These are phyloP conservation scores for Pseudeuparius sepicola DNA, from an alignment of 2,888 invertebrate genomes.

Conservation along the genomic window DNA sequence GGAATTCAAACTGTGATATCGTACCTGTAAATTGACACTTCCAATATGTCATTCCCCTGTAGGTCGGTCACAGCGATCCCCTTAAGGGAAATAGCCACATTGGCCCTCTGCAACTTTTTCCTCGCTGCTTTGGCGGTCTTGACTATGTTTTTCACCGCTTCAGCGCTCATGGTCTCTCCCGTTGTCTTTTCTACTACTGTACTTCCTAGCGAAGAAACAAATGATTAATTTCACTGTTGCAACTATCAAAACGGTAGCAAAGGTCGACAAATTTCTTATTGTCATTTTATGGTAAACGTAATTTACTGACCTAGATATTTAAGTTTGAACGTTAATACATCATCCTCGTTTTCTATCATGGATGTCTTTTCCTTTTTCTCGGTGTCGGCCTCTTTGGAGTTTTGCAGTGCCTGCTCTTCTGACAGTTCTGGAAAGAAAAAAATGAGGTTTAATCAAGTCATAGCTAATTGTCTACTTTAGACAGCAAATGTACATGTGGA, in stretches of 20 bases:
- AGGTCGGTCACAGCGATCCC: slow-evolving; percentile 69
- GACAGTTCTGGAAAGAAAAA: slow-evolving; percentile 45
- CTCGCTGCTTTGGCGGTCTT: slow-evolving; percentile 50
- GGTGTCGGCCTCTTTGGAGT: slow-evolving; percentile 45
- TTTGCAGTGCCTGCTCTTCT: slow-evolving; percentile 58
- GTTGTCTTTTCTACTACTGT: slow-evolving; percentile 58
- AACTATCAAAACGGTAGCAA: no score
- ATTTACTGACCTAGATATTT: slow-evolving; percentile 59
- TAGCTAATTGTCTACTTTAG: no score
- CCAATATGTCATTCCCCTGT: slow-evolving; percentile 59
- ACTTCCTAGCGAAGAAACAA: slow-evolving; percentile 40
- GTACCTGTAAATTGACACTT: slow-evolving; percentile 81
- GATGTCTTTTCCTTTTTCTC: slow-evolving; percentile 27
- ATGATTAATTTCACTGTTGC: no score
- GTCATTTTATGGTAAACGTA: no score
- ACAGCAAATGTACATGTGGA: no score
- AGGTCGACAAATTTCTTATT: no score
- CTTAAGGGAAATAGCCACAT: slow-evolving; percentile 61
- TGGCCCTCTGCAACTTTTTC: slow-evolving; percentile 52
- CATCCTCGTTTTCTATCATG: slow-evolving; percentile 34
- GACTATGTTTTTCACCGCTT: slow-evolving; percentile 73
- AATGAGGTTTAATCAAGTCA: no score
- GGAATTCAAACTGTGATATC: no score
- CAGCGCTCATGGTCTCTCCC: slow-evolving; percentile 65
- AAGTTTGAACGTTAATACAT: slow-evolving; percentile 47